Base-by-base conservation (phyloP, 1,140 invertebrate genomes). In the Temnothorax curvispinosus region DNA sequence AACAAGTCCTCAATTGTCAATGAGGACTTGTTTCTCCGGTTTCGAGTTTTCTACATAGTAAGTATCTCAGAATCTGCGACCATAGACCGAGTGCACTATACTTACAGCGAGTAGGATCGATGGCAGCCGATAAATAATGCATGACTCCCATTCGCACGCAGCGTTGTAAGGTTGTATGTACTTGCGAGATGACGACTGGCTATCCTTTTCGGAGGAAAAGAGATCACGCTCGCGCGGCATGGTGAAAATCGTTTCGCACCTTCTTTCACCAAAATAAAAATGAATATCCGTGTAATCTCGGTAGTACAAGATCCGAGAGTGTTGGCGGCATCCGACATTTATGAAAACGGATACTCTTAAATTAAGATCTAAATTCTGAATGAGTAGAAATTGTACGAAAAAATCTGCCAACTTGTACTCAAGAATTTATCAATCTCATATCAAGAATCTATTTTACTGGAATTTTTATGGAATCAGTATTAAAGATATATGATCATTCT, bases 101-200 rank as follows among this genome's bases (percentile, higher is more conserved):
- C 58, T 32, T 38, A n/a, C 41, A 56, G 56, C 38, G 21, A 47
- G 21, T 77, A 21, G 21, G 58, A 78, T 77, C 56, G 44, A 78
- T 78, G 60, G 27, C 2, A 44, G 27, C 41, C 41, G 44, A 78
- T 78, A 78, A 78, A 78, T 78, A 78, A 78, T 78, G 76, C 60
- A 78, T 78, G 76, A 78, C 27, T 78, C 11, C 27, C 18, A 64
- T 64, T 44, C 44, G 11, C 76, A 78, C 41, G 18, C 44, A 9
- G 18, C 76, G 21, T 32, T 62, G 44, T 78, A 64, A 64, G 44
- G 58, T 44, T 78, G 75, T 50, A 64, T 78, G 75, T 50, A 64
- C 58, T 64, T 18, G 41, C 21, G 4, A 13, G 56, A 62, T 58
- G 56, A 76, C 54, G 54, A 58, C 74, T 65, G 35, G n/a, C 64